Conservation (phyloP, 2,113 vertebrate genomes). For the Bubo scandiacus region DNA sequence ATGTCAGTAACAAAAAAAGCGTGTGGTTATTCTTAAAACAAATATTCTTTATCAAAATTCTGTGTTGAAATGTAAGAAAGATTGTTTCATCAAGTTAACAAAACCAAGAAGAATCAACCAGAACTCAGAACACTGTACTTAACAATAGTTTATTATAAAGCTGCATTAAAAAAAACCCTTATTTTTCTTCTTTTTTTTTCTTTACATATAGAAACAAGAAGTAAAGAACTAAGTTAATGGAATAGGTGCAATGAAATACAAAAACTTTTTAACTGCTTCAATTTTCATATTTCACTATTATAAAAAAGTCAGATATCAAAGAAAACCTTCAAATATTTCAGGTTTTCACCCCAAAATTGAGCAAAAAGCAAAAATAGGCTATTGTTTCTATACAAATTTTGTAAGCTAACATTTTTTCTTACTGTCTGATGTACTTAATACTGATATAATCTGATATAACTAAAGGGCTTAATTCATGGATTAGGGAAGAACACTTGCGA, state of each 20-base stretch:
- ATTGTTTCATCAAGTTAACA: not conserved
- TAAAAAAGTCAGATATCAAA: not conserved
- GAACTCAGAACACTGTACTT: not conserved
- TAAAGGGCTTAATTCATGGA: not conserved
- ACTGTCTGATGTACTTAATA: not conserved
- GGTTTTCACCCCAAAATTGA: not conserved
- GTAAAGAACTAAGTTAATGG: not conserved
- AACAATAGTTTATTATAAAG: not conserved
- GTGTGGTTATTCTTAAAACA: not conserved
- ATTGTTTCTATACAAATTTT: not conserved
- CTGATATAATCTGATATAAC: not conserved
- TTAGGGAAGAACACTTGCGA: not conserved
- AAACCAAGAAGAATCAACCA: not conserved
- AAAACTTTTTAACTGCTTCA: not conserved
- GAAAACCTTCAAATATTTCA: not conserved
- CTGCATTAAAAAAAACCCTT: not conserved
- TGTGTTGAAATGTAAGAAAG: not conserved
- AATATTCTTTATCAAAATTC: constrained; percentile 18
- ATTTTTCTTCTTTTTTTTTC: not conserved
- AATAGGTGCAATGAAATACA: not conserved
- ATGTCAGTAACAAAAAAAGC: not conserved
- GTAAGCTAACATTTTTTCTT: not conserved
- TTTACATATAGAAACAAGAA: not conserved
- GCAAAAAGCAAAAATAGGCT: not conserved
- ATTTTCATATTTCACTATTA: not conserved